Evolutionary conservation across 2,113 vertebrate species (phyloP).

Genomic region (Nymphicus hollandicus): DNA sequence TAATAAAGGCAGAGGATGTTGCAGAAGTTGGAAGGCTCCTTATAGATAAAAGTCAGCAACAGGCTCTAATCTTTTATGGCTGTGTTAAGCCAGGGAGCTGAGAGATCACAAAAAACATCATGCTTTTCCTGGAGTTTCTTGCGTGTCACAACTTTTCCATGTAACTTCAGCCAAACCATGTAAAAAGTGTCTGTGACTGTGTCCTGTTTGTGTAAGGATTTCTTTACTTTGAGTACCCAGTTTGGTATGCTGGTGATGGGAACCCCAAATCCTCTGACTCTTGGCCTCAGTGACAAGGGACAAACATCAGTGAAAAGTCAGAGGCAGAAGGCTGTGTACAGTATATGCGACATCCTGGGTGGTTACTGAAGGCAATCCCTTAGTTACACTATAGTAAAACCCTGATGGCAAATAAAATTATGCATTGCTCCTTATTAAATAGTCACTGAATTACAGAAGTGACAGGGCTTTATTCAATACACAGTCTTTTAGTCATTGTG

Average conservation of each 20-base stretch:
- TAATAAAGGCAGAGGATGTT: neutral
- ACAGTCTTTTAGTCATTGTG: neutral
- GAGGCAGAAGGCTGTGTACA: rapidly evolving
- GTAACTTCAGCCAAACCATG: neutral
- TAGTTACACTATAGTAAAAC: neutral
- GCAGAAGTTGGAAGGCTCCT: neutral
- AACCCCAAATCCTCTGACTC: neutral
- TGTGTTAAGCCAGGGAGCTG: neutral
- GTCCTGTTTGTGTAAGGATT: neutral
- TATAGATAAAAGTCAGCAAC: neutral
- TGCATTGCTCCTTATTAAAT: neutral
- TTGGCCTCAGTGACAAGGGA: neutral
- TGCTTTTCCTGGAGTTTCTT: neutral
- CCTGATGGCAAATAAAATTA: neutral
- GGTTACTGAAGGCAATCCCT: neutral
- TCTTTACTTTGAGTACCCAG: neutral
- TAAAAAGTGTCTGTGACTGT: neutral
- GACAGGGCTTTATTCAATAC: neutral
- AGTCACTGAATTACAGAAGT: neutral
- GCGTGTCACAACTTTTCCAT: neutral
- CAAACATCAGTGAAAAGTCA: neutral
- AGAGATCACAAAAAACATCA: neutral
- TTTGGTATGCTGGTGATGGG: neutral
- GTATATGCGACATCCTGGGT: neutral
- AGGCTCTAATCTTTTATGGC: neutral